Base-by-base conservation (phyloP, 2,113 vertebrate species). In the Rousettus leschenaultii region DNA sequence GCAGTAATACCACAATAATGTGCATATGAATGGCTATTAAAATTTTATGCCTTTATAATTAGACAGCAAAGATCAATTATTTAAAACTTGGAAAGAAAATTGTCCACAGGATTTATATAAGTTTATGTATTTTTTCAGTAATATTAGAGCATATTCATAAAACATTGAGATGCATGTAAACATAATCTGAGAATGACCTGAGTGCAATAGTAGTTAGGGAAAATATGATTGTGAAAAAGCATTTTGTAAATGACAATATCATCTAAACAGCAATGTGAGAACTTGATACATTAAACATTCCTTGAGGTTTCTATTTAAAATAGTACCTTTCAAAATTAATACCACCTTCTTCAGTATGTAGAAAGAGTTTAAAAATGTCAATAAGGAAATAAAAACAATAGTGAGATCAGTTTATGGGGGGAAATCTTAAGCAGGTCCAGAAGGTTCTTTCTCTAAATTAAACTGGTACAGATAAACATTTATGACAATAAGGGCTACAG, bases 401-500 rank as follows among this genome's bases (percentile, higher is more conserved):
- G 10, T 87, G n/a, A 85, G 6, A 11, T 33, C 26, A 84, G 12
- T 51, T 66, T 71, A 30, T 22, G 10, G 2, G 1, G 22, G 18
- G n/a, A 51, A 92, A 21, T 33, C 16, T 71, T 38, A 45, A 91
- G 22, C 28, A 66, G 16, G 21, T 68, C 14, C 63, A 35, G 26
- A 33, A 68, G 24, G 4, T 38, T 11, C 63, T 85, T 35, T 26
- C 18, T 87, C 53, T 95, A 97, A 96, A 96, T 89, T 89, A 97
- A 92, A 91, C 59, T 96, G 97, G 51, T 79, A 78, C 0, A 75
- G 86, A 96, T 88, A 94, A 98, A 95, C 92, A 97, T 93, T 96
- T 97, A 86, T 94, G 97, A 96, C 95, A 98, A 86, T 96, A 66
- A 97, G 84, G 65, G 66, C 74, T 97, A 89, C 38, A 77, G 80